Evolutionary conservation across 2,113 vertebrate genomes (phyloP), one percentile per base, ranked within the genome.

Genomic region (Actenoides lindsayi): DNA sequence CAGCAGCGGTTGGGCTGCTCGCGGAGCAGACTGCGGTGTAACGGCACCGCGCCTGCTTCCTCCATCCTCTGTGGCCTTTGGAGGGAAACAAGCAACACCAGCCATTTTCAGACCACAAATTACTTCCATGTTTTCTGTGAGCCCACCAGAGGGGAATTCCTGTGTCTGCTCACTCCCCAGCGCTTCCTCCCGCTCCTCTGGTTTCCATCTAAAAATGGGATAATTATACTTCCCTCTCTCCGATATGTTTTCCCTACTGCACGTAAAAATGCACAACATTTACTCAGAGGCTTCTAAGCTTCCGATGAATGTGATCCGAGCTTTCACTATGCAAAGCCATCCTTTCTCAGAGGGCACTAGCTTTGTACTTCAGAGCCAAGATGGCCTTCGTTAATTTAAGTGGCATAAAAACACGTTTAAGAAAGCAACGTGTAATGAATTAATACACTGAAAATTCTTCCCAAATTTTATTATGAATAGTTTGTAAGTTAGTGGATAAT

Each of bases 61-160:
- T 71, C 35, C 23, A 28, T 81, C 86, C 80, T 67, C 35, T 15
- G 18, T 11, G 33, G 78, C 7, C 17, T 73, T 85, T 80, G 39
- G 82, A 76, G 88, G 56, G 84, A 88, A 96, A 93, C n/a, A 86
- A 86, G 87, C 37, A 88, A 35, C 37, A 83, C 41, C 84, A 81
- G 46, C 46, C 71, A 76, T 92, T 86, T 88, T 67, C 76, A 70
- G 78, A 77, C 88, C 96, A 90, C 93, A 95, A 96, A 96, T 96
- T 95, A 91, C 37, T 96, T 90, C 93, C 93, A 91, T 46, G 70
- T 79, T 90, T 94, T 93, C 79, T 82, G 28, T 41, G 46, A 93
- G 54, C 70, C 82, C 75, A 96, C 71, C 75, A 90, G 63, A 93
- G 71, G 85, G 87, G 75, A 96, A 93, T 95, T 96, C 84, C 74